These are phyloP conservation scores for Ladona fulva DNA, from an alignment of 1,140 invertebrate species.

Conservation along the genomic window DNA sequence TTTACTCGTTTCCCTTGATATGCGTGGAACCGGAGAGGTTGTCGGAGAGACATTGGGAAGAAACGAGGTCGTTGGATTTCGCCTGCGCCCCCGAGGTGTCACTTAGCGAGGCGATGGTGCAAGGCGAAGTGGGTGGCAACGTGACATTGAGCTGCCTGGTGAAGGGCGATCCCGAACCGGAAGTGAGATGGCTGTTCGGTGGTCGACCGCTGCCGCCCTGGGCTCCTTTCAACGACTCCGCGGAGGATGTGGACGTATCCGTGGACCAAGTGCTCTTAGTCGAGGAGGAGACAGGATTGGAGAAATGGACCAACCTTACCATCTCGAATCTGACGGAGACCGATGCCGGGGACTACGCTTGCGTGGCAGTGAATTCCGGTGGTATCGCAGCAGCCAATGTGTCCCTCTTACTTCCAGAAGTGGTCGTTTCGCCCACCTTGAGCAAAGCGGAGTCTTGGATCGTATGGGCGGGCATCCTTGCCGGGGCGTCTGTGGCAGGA, in stretches of 20 bases:
- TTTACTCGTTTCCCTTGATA: conserved; percentile 53
- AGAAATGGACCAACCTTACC: conserved; percentile 62
- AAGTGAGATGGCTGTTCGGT: conserved; percentile 73
- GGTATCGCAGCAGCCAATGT: conserved; percentile 59
- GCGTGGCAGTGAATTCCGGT: conserved; percentile 63
- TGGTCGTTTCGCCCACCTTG: conserved; percentile 51
- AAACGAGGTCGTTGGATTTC: conserved; percentile 54
- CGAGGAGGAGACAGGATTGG: conserved; percentile 32
- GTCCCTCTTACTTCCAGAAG: conserved; percentile 58
- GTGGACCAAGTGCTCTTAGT: conserved; percentile 36
- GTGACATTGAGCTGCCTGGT: conserved; percentile 71
- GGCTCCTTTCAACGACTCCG: conserved; percentile 38
- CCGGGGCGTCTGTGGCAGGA: conserved; percentile 41
- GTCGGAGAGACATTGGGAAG: conserved; percentile 52
- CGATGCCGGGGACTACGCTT: conserved; percentile 73
- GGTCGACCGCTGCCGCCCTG: conserved; percentile 41
- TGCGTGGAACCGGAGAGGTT: conserved; percentile 51
- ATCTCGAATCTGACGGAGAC: conserved; percentile 61
- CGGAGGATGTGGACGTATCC: conserved; percentile 27
- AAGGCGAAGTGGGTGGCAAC: conserved; percentile 62
- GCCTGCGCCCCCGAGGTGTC: conserved; percentile 61
- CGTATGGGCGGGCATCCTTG: conserved; percentile 45
- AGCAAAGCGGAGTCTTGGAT: conserved; percentile 50
- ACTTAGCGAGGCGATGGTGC: conserved; percentile 49
- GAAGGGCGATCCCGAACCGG: conserved; percentile 71